These are phyloP conservation scores for Vulpes ferrilata DNA, from an alignment of 2,113 vertebrate genomes.

Conservation along the genomic window DNA sequence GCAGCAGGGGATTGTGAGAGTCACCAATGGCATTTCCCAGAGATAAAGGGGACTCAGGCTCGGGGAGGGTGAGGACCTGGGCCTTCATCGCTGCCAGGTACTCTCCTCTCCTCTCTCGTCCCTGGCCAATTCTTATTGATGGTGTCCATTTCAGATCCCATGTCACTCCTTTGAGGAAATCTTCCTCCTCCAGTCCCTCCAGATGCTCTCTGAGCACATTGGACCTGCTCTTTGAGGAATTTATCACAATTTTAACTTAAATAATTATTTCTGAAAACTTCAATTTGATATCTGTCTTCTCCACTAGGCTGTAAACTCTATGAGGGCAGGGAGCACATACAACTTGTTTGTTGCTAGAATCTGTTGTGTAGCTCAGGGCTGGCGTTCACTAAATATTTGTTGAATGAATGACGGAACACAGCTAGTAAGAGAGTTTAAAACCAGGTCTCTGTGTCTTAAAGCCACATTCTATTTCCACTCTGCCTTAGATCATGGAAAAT, in stretches of 20 bases:
- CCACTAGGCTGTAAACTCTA: not conserved
- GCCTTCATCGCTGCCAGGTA: not conserved
- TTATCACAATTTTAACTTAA: not conserved
- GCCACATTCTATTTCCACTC: not conserved
- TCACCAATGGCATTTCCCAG: not conserved
- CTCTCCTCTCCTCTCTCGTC: not conserved
- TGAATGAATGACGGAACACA: not conserved
- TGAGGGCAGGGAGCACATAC: not conserved
- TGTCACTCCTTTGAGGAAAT: not conserved
- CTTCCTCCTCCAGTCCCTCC: not conserved
- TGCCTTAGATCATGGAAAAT: not conserved
- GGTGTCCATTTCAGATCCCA: not conserved
- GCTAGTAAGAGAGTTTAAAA: not conserved
- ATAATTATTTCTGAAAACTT: not conserved
- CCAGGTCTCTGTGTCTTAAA: not conserved
- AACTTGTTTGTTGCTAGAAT: not conserved
- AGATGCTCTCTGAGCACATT: not conserved
- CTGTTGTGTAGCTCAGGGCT: not conserved
- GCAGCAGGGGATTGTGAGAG: not conserved
- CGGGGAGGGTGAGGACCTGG: not conserved
- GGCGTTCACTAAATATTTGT: not conserved
- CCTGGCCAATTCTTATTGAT: not conserved
- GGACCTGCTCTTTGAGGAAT: not conserved
- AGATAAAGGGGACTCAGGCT: not conserved
- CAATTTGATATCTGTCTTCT: not conserved